These are phyloP conservation scores for Amia ocellicauda DNA, from an alignment of 2,113 vertebrate species.

Conservation along the genomic window DNA sequence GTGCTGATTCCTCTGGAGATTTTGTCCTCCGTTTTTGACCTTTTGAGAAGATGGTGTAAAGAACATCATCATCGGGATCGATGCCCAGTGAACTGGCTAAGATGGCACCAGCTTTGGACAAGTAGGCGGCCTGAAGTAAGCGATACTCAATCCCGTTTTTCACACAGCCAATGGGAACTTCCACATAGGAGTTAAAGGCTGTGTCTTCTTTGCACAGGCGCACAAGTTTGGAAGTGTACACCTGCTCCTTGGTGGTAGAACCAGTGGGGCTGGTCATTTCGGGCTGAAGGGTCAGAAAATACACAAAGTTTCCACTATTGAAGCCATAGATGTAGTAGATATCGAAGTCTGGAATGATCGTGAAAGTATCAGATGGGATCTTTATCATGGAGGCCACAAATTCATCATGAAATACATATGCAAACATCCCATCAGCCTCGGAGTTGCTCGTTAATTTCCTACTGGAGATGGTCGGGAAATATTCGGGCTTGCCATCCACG, in stretches of 20 bases:
- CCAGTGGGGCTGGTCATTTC: slow-evolving; percentile 91
- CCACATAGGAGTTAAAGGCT: slow-evolving; percentile 95
- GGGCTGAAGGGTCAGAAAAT: slow-evolving; percentile 93
- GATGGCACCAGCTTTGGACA: slow-evolving; percentile 87
- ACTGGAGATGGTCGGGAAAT: slow-evolving; percentile 97
- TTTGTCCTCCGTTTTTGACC: slow-evolving; percentile 95
- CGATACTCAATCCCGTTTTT: slow-evolving; percentile 89
- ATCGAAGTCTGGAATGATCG: slow-evolving; percentile 94
- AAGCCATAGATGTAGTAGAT: slow-evolving; percentile 98
- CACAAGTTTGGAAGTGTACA: slow-evolving; percentile 96
- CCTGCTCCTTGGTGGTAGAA: slow-evolving; percentile 87
- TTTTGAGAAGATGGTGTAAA: slow-evolving; percentile 94
- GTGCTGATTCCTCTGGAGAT: slow-evolving; percentile 86
- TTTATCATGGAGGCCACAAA: slow-evolving; percentile 98
- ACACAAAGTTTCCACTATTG: slow-evolving; percentile 94
- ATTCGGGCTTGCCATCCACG: slow-evolving; percentile 94
- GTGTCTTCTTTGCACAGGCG: slow-evolving; percentile 94
- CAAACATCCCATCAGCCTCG: slow-evolving; percentile 95
- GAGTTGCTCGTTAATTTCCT: slow-evolving; percentile 92
- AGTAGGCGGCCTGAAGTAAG: slow-evolving; percentile 88
- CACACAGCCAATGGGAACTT: slow-evolving; percentile 92
- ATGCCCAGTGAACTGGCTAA: slow-evolving; percentile 81
- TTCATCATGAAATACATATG: slow-evolving; percentile 95
- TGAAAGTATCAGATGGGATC: slow-evolving; percentile 96
- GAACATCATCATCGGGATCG: slow-evolving; percentile 81